Evolutionary conservation across 1,140 invertebrate genomes (phyloP).

Genomic region (Campoletis sonorensis): DNA sequence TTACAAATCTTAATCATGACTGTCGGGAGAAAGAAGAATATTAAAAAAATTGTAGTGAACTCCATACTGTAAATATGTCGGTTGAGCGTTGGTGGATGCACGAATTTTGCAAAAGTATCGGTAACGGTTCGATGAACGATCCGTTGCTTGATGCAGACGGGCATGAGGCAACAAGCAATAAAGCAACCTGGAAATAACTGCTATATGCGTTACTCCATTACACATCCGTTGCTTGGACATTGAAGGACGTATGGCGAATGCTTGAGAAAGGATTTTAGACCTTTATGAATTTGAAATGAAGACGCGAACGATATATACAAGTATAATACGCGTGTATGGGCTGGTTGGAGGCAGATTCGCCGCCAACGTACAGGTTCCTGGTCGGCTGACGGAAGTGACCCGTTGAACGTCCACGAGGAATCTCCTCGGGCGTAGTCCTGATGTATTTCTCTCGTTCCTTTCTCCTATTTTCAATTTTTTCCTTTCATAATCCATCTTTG

Average conservation of each 20-base stretch:
- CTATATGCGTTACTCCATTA: slow-evolving; percentile 6
- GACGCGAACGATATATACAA: neutral
- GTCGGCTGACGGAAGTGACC: slow-evolving; percentile 45
- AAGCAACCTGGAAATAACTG: neutral
- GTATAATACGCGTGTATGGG: neutral
- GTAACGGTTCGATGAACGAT: slow-evolving; percentile 41
- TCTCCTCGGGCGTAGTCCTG: slow-evolving; percentile 33
- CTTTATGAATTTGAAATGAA: neutral
- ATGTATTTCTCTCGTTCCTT: slow-evolving; percentile 30
- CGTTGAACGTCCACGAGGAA: slow-evolving; percentile 34
- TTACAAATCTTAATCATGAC: no score
- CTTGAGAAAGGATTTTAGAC: neutral
- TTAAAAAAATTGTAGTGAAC: neutral
- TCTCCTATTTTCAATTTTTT: slow-evolving; percentile 2
- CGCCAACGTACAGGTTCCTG: slow-evolving; percentile 13
- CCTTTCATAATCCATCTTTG: neutral
- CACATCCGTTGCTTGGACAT: neutral
- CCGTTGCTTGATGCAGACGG: slow-evolving; percentile 34
- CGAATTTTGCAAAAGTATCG: slow-evolving; percentile 40
- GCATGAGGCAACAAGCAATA: slow-evolving; percentile 9
- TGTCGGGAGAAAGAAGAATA: no score
- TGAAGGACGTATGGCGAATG: neutral
- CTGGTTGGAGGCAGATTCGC: slow-evolving; percentile 19
- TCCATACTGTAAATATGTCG: neutral
- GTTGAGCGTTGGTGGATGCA: neutral